Evolutionary conservation across 2,113 vertebrate species (phyloP), one percentile per base, ranked within the genome.

Genomic region (Poicephalus gulielmi): DNA sequence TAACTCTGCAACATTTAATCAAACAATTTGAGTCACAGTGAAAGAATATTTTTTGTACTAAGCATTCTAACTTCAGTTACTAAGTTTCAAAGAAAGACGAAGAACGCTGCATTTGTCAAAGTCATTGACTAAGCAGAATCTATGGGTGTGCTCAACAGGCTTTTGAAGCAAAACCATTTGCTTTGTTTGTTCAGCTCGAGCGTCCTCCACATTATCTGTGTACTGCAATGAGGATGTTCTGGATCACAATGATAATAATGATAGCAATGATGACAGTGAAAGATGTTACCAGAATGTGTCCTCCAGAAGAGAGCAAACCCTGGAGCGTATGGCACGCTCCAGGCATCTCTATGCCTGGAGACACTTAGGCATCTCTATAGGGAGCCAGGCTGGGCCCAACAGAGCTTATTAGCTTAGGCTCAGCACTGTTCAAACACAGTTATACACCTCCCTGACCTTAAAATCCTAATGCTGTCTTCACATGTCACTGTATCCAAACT

Each of bases 251-350:
- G 19, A 24, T 47, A 66, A 15, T 39, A 8, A 9, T 5, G 3
- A 20, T 46, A 49, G 7, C 18, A 9, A 17, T 6, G 10, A 0
- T 30, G 53, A 4, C 5, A 39, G 2, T n/a, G 47, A 67, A 44
- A 82, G 19, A 62, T 19, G 13, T 10, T 85, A 73, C 11, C 12
- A 46, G 20, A 77, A 11, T 1, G 16, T 50, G 31, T 63, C n/a
- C 52, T 71, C 46, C 59, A 27, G 69, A 59, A 82, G 41, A 81
- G 30, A 88, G 16, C 17, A 64, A 7, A 30, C 7, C 8, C 30
- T 0, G 0, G 27, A 44, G 31, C 2, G 2, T 70, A 68, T 1
- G 3, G 74, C 78, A 76, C 1, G 0, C 35, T 35, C 35, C 35
- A 35, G 35, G 35, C 35, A 35, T 35, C 35, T 35, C 35, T 35